Percentiles rank a stretch among this genome's conserved stretches.
phyloP scores from a whole-genome alignment of 2,113 vertebrate genomes.

The Labeo catla region DNA sequence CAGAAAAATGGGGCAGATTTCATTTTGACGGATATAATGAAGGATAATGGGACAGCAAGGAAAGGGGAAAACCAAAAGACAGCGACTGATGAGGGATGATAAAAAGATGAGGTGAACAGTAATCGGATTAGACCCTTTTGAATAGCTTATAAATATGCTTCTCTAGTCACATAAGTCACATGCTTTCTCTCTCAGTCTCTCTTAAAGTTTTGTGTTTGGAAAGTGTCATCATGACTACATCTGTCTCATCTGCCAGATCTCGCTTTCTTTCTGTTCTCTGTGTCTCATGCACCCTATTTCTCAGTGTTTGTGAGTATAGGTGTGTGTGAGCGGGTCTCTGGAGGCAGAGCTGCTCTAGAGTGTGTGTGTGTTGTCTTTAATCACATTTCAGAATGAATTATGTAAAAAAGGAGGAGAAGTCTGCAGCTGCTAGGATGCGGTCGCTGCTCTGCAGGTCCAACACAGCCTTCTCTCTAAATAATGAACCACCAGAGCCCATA shows the following conservation, averaged over 20 bases:
- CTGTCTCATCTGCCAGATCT: constrained; percentile 30
- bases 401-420: constrained; percentile 43
- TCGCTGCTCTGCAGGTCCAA: constrained; percentile 29
- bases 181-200: constrained; percentile 1
- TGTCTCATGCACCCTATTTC: neutral
- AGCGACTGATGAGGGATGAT: neutral
- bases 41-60: constrained; percentile 17
- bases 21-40: constrained; percentile 4
- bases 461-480: constrained; percentile 49
- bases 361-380: constrained; percentile 59
- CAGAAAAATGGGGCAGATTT: neutral
- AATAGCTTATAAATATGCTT: constrained; percentile 58
- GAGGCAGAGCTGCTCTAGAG: constrained; percentile 73
- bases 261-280: neutral
- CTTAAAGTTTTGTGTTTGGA: neutral
- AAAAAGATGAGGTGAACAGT: neutral
- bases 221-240: constrained; percentile 24
- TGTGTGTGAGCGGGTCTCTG: constrained; percentile 63
- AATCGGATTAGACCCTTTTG: neutral
- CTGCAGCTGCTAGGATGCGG: constrained; percentile 8
- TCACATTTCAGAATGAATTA: constrained; percentile 64
- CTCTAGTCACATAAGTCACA: neutral
- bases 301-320: constrained; percentile 48
- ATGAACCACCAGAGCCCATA: constrained; percentile 46
- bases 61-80: neutral